Base-by-base conservation (phyloP, 2,113 vertebrate species). In the Antechinus stuartii region DNA sequence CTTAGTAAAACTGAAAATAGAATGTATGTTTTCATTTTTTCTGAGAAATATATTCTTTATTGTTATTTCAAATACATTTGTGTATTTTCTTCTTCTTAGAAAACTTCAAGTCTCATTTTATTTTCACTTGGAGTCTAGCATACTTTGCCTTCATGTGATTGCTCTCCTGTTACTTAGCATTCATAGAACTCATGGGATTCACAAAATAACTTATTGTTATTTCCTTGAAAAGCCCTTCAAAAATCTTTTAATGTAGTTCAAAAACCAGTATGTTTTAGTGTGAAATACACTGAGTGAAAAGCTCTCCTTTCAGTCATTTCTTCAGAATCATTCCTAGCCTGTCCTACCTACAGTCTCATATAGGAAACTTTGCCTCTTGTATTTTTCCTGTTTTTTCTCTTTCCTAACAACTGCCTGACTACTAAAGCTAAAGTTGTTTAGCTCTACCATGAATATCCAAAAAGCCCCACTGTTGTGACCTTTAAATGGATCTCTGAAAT, bases 1-100 rank as follows among this genome's bases (percentile, higher is more conserved):
- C 68, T 89, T 25, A 16, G 46, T 92, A 89, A 68, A 89, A 89
- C 50, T 61, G 27, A 96, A 94, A 89, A 95, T 54, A 90, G 53
- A 95, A 68, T 68, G 54, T 16, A 68, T 94, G 52, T 92, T 54
- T 25, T 94, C 61, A 26, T 95, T 92, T 94, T 53, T 30, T 6
- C 24, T 68, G 42, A 76, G 92, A 68, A 68, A n/a, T 42, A 42
- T 23, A 84, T 7, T 84, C 19, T 42, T 84, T 84, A 5, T 84
- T 84, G 35, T 76, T n/a, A 12, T 76, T 76, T n/a, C 35, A 19
- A 14, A n/a, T n/a, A 30, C 55, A 91, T 56, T 94, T 94, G 84
- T 54, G 26, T 1, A 4, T 54, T 54, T 26, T 35, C 3, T 54
- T 27, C 95, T 84, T 68, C 95, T 84, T 68, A 93, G 92, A 46